These are phyloP conservation scores for Pterostichus niger DNA, from an alignment of 2,888 invertebrate genomes.

Conservation along the genomic window DNA sequence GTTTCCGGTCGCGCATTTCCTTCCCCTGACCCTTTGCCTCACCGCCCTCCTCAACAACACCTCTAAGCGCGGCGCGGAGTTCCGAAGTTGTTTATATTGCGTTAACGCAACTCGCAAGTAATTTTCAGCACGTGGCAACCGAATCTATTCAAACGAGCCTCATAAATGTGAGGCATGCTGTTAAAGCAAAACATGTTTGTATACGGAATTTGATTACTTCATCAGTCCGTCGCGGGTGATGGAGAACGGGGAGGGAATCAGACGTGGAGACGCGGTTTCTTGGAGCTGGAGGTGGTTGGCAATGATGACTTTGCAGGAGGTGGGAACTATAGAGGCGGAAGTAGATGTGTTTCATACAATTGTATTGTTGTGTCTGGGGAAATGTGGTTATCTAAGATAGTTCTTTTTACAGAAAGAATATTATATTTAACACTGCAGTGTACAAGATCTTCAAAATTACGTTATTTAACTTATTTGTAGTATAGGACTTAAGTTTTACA, in stretches of 20 bases:
- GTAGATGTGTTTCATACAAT: too few relatives aligned
- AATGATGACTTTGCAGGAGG: too few relatives aligned
- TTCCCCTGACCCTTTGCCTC: neutral
- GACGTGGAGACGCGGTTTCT: neutral
- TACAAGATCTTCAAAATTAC: too few relatives aligned
- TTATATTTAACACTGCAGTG: too few relatives aligned
- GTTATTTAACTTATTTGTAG: too few relatives aligned
- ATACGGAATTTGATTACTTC: constrained; percentile 65
- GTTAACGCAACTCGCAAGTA: constrained; percentile 65
- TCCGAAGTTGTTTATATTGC: constrained; percentile 65
- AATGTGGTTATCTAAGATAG: too few relatives aligned
- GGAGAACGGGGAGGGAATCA: neutral
- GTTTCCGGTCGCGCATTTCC: constrained; percentile 15
- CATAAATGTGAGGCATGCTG: constrained; percentile 52
- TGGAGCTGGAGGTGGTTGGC: too few relatives aligned
- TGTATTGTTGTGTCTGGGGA: too few relatives aligned
- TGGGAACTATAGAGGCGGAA: too few relatives aligned
- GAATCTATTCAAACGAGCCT: constrained; percentile 60
- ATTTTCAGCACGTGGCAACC: constrained; percentile 66
- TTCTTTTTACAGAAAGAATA: too few relatives aligned
- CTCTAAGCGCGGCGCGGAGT: constrained; percentile 1
- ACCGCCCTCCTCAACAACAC: too few relatives aligned
- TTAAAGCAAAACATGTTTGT: constrained; percentile 66
- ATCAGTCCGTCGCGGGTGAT: constrained; percentile 25
- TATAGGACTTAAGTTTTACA: too few relatives aligned